Evolutionary conservation across 2,113 vertebrate genomes (phyloP), one percentile per base, ranked within the genome.

Genomic region (Trachemys scripta): DNA sequence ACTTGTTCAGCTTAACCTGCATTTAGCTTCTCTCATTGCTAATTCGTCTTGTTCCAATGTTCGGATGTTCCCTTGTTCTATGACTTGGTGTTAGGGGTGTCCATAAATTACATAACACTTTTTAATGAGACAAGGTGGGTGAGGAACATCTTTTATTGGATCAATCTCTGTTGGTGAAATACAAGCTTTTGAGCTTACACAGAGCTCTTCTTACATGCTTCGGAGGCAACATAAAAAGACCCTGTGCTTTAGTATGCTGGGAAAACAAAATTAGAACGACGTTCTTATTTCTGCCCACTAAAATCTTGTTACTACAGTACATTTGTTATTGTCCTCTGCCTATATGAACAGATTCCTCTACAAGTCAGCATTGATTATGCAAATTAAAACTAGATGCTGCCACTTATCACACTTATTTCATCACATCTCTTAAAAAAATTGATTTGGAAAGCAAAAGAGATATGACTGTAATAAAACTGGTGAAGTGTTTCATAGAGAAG

Each of bases 281-380:
- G 90, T 59, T 95, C 96, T 93, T 95, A 92, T 62, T 80, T 93
- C 78, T 92, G 87, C 89, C 87, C 0, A 0, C 82, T 94, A 95
- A 94, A 94, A 93, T 45, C 92, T 57, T 25, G 22, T 25, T 82
- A 14, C 53, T 82, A 29, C 38, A 88, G 84, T 50, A 14, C 72
- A 87, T 97, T 97, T 94, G 83, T 96, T 96, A 89, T 90, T 96
- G 79, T 92, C 90, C 82, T 81, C 85, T 89, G 82, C 80, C 93
- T 87, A 45, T 93, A 87, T 88, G 90, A 89, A 80, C 86, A 94
- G 82, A 79, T 51, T 81, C n/a, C 92, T 95, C 96, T 92, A 90
- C 92, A 96, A 96, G 86, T 95, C 96, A 76, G 78, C 85, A 87
- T 94, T 97, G 96, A 96, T 92, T 94, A 97, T 87, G 84, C 82